Conservation (phyloP, 2,113 vertebrate genomes). For the Pelvicachromis taeniatus region DNA sequence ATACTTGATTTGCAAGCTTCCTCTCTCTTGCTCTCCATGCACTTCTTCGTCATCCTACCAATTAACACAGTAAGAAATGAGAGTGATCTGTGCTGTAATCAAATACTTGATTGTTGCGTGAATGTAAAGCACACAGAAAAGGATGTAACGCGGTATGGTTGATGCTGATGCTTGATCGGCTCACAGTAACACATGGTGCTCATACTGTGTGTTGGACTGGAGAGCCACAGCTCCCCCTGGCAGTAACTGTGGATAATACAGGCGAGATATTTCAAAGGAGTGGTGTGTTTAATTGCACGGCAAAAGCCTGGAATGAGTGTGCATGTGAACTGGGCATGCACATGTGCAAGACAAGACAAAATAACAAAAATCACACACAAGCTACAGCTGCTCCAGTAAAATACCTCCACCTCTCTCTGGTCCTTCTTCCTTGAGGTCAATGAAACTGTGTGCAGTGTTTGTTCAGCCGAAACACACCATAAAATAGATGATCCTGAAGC, state of each 20-base stretch:
- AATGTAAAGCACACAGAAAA: neutral
- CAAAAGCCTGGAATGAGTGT: neutral
- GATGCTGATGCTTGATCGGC: neutral
- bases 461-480: constrained; percentile 9
- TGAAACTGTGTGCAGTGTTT: constrained; percentile 1
- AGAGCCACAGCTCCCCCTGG: constrained; percentile 62
- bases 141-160: neutral
- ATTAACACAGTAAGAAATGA: neutral
- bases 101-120: neutral
- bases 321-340: neutral
- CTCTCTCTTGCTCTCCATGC: neutral
- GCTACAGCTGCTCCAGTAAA: neutral
- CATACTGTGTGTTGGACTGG: neutral
- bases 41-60: neutral
- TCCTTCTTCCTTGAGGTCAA: constrained; percentile 7
- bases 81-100: neutral
- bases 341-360: neutral
- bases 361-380: neutral
- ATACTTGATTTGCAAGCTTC: neutral
- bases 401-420: neutral
- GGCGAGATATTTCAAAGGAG: neutral
- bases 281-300: neutral
- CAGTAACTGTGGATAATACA: neutral
- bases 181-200: neutral
- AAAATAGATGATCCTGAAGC: constrained; percentile 29